Conservation (phyloP, 2,797 vertebrate species). For the Muscicapa striata region DNA sequence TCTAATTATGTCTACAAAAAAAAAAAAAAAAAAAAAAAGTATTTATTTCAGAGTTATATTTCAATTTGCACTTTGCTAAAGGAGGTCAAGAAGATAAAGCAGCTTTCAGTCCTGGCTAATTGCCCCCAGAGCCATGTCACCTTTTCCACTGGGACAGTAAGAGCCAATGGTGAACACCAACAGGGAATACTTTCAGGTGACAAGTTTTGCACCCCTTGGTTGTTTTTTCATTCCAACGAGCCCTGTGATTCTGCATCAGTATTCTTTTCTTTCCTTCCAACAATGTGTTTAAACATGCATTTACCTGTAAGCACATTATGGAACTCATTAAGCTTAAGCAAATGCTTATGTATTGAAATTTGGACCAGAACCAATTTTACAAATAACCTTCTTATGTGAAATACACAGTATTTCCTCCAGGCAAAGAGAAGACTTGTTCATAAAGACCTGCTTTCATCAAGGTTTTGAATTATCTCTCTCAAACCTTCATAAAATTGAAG, state of each 20-base stretch:
- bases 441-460: not conserved
- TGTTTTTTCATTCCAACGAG: not conserved
- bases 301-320: constrained; percentile 23
- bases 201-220: not conserved
- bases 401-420: not conserved
- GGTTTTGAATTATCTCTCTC: not conserved
- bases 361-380: not conserved
- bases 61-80: not conserved
- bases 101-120: not conserved
- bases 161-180: not conserved
- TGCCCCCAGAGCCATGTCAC: not conserved
- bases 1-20: not conserved
- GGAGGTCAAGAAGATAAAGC: not conserved
- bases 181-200: not conserved
- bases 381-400: not conserved
- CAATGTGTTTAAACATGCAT: not conserved
- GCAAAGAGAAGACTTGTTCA: not conserved
- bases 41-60: not conserved
- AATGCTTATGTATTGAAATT: not conserved
- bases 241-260: not conserved
- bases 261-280: not conserved
- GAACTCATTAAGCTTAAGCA: not conserved
- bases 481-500: not conserved
- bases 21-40: not conserved
- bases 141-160: not conserved